Evolutionary conservation across 2,888 invertebrate species (phyloP).

Genomic region (Limnephilus lunatus): DNA sequence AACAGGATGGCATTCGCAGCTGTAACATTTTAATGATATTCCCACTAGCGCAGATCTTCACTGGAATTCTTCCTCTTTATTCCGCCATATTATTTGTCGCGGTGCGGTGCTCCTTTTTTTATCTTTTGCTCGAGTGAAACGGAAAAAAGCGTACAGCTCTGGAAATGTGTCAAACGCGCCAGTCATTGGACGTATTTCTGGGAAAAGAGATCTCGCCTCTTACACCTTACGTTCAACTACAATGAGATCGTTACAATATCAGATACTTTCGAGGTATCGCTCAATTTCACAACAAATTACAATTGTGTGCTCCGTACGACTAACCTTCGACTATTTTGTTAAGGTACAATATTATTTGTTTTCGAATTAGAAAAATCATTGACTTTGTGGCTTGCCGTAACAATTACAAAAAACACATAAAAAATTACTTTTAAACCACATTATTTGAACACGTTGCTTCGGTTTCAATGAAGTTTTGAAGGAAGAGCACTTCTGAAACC

Average conservation of each 20-base stretch:
- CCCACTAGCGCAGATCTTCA: constrained; percentile 21
- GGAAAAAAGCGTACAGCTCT: constrained; percentile 8
- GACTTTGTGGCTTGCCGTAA: no score
- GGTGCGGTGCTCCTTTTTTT: constrained; percentile 36
- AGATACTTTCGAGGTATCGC: not conserved
- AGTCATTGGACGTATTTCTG: constrained; percentile 27
- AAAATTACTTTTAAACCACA: no score
- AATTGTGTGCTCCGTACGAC: not conserved
- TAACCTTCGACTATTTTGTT: not conserved
- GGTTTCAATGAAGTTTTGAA: no score
- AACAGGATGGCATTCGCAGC: constrained; percentile 40
- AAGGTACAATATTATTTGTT: not conserved
- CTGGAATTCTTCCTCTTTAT: constrained; percentile 18
- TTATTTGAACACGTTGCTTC: no score
- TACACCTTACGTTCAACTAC: not conserved
- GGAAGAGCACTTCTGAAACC: no score
- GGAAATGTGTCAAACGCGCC: constrained; percentile 40
- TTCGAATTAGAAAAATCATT: no score
- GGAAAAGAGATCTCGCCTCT: constrained; percentile 3
- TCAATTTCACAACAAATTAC: not conserved
- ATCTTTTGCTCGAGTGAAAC: constrained; percentile 26
- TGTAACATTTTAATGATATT: constrained; percentile 49
- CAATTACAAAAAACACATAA: no score
- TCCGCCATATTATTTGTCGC: constrained; percentile 40
- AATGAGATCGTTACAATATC: not conserved